Conservation (phyloP, 64 coral and sea anemone species). For the Trachythela sp. region DNA sequence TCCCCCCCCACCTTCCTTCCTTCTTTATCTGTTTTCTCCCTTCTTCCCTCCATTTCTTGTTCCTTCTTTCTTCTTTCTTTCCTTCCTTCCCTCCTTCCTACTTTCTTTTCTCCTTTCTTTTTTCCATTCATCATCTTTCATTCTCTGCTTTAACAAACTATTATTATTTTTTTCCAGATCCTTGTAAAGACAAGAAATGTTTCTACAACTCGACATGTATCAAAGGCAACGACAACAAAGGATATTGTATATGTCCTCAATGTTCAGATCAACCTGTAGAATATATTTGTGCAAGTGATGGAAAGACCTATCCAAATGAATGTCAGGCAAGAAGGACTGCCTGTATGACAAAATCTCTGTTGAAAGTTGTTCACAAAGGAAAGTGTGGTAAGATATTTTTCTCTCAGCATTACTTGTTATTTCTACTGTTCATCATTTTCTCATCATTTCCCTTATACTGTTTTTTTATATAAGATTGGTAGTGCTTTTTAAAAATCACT, state of each 20-base stretch:
- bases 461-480: no score
- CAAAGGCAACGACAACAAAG: not conserved
- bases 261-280: not conserved
- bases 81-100: no score
- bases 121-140: not conserved
- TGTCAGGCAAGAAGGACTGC: not conserved
- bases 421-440: not conserved
- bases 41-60: no score
- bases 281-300: not conserved
- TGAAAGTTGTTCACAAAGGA: not conserved
- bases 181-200: constrained; percentile 8
- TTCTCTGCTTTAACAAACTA: not conserved
- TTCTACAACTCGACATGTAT: not conserved
- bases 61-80: no score
- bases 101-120: not conserved
- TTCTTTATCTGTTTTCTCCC: no score
- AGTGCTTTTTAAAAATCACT: no score
- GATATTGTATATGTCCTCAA: not conserved
- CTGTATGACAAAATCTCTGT: not conserved
- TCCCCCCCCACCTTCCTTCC: no score
- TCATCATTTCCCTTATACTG: no score
- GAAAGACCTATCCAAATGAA: constrained; percentile 7
- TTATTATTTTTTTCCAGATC: not conserved
- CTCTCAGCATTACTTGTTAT: not conserved
- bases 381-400: not conserved